A percentile compares a stretch with the other conserved stretches of the same genome.
These are phyloP conservation scores for Falcaria lacertinaria DNA, from an alignment of 2,888 invertebrate genomes.

Conservation along the genomic window DNA sequence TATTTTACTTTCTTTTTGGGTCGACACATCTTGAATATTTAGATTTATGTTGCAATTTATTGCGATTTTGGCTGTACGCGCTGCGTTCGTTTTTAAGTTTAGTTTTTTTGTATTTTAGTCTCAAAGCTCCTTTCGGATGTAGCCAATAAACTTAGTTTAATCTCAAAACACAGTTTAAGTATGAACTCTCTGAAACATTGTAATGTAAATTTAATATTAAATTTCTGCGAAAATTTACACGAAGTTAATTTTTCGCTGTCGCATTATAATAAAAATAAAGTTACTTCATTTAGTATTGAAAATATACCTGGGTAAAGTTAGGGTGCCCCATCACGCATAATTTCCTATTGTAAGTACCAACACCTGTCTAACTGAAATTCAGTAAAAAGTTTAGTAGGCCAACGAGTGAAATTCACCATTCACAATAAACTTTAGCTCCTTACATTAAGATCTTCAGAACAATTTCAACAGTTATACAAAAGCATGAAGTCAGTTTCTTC, in stretches of 20 bases:
- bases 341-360: not conserved
- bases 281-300: not conserved
- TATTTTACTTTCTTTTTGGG: constrained; percentile 35
- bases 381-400: constrained; percentile 2
- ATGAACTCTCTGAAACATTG: too few relatives aligned
- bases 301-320: not conserved
- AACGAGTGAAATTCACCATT: constrained; percentile 1
- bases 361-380: constrained; percentile 3
- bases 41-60: constrained; percentile 35
- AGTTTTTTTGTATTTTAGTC: not conserved
- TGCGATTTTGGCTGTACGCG: constrained; percentile 16
- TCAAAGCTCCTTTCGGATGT: not conserved
- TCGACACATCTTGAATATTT: constrained; percentile 42
- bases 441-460: constrained; percentile 2
- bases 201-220: too few relatives aligned
- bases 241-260: too few relatives aligned
- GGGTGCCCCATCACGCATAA: not conserved
- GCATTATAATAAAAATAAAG: too few relatives aligned
- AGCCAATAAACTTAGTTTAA: too few relatives aligned
- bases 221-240: too few relatives aligned
- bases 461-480: constrained; percentile 4
- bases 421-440: constrained; percentile 1
- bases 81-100: not conserved
- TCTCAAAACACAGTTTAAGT: too few relatives aligned
- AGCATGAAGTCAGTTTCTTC: constrained; percentile 17